These are phyloP conservation scores for Apostichopus japonicus DNA, from an alignment of 35 echinoderm and acorn worm species.

Conservation along the genomic window DNA sequence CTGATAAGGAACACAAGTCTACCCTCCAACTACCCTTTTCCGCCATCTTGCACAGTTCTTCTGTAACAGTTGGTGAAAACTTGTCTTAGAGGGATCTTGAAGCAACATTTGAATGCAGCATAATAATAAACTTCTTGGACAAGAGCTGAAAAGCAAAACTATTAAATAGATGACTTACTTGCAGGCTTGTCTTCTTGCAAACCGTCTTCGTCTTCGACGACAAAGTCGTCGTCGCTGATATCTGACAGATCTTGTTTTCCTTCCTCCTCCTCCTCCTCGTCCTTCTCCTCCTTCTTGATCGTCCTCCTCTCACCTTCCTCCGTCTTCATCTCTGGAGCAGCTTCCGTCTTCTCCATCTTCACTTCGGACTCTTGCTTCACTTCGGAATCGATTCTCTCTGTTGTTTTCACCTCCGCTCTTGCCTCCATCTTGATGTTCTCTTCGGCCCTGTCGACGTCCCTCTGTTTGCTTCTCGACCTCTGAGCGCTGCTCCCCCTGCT, in stretches of 20 bases:
- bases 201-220: slow-evolving; percentile 35
- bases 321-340: neutral
- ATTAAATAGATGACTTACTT: neutral
- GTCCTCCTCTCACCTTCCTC: slow-evolving; percentile 5
- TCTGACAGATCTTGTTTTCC: slow-evolving; percentile 36
- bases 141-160: no score
- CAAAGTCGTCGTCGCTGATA: slow-evolving; percentile 49
- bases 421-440: slow-evolving; percentile 22
- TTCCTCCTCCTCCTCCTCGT: slow-evolving; percentile 24
- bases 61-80: no score
- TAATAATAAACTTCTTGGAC: no score
- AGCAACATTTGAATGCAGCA: no score
- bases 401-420: neutral
- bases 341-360: neutral
- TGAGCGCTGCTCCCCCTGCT: neutral
- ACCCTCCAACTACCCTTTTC: no score
- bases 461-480: slow-evolving; percentile 18
- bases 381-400: neutral
- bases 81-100: no score
- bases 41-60: no score
- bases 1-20: no score
- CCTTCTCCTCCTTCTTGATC: neutral
- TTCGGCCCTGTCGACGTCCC: neutral
- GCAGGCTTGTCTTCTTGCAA: slow-evolving; percentile 42
- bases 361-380: neutral